A percentile compares a stretch with the other conserved stretches of the same genome.
phyloP scores from a whole-genome alignment of 2,888 invertebrate species.

The Patella ulyssiponensis region DNA sequence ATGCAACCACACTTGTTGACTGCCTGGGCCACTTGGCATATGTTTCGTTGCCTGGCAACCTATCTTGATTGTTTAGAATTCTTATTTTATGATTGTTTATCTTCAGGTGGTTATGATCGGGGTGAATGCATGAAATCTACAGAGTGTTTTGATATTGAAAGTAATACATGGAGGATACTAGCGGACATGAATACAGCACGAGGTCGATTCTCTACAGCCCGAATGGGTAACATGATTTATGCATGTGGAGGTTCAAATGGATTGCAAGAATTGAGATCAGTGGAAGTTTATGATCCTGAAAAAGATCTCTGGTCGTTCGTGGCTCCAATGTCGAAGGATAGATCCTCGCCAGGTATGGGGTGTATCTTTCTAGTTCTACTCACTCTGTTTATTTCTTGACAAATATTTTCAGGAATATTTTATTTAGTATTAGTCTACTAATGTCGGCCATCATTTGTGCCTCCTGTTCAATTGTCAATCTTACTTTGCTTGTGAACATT shows the following conservation, averaged over 20 bases:
- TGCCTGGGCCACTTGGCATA: too few species aligned
- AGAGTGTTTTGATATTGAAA: slow-evolving; percentile 82
- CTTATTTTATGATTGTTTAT: too few species aligned
- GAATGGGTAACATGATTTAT: slow-evolving; percentile 80
- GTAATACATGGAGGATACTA: slow-evolving; percentile 81
- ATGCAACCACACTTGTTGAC: too few species aligned
- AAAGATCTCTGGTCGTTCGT: slow-evolving; percentile 74
- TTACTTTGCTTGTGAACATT: too few species aligned
- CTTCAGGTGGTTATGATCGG: slow-evolving; percentile 84
- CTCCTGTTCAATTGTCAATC: too few species aligned
- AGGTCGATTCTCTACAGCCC: slow-evolving; percentile 85
- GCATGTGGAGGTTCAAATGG: slow-evolving; percentile 87
- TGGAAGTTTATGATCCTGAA: slow-evolving; percentile 77
- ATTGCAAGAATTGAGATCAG: slow-evolving; percentile 83
- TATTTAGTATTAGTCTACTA: too few species aligned
- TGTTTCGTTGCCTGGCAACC: too few species aligned
- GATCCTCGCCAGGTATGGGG: slow-evolving; percentile 78
- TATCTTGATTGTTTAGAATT: too few species aligned
- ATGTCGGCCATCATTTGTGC: too few species aligned
- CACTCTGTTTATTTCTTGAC: too few species aligned
- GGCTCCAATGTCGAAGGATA: slow-evolving; percentile 77
- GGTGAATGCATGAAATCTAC: slow-evolving; percentile 85
- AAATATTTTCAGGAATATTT: too few species aligned
- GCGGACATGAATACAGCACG: slow-evolving; percentile 83
- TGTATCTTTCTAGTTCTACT: too few species aligned